Percentiles rank a stretch among this genome's conserved stretches.
Evolutionary conservation across 2,113 vertebrate genomes (phyloP).

Genomic region (Kobus ellipsiprymnus): DNA sequence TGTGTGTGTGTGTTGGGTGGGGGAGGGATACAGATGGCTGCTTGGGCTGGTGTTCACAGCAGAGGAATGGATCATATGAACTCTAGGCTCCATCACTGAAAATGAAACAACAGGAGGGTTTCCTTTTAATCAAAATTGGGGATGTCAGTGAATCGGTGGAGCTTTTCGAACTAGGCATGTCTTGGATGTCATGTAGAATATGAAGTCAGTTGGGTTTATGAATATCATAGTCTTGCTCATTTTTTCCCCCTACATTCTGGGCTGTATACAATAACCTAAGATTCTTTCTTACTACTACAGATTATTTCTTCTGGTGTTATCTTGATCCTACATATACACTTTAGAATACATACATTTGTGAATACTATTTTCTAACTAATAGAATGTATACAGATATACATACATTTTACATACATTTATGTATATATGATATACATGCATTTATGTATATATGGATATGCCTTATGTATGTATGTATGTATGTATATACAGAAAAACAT

Average conservation of each 20-base stretch:
- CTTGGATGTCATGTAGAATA: background rate
- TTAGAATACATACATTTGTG: background rate
- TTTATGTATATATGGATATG: background rate
- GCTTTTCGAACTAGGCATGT: background rate
- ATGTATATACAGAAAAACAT: background rate
- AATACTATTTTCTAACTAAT: background rate
- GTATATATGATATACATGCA: background rate
- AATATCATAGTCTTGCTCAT: background rate
- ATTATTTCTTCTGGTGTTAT: background rate
- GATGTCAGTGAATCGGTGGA: background rate
- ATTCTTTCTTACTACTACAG: background rate
- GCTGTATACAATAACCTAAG: background rate
- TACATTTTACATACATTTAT: background rate
- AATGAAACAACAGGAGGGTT: background rate
- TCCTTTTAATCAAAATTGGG: background rate
- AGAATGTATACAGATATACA: background rate
- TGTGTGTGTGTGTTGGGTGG: background rate
- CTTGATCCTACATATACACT: background rate
- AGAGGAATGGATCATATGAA: background rate
- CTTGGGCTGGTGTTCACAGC: too few relatives aligned
- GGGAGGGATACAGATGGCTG: too few relatives aligned
- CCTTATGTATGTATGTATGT: background rate
- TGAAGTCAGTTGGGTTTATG: background rate
- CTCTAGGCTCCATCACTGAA: background rate
- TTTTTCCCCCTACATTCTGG: background rate